These are phyloP conservation scores for Triplophysa bombifrons DNA, from an alignment of 2,797 vertebrate species.

Conservation along the genomic window DNA sequence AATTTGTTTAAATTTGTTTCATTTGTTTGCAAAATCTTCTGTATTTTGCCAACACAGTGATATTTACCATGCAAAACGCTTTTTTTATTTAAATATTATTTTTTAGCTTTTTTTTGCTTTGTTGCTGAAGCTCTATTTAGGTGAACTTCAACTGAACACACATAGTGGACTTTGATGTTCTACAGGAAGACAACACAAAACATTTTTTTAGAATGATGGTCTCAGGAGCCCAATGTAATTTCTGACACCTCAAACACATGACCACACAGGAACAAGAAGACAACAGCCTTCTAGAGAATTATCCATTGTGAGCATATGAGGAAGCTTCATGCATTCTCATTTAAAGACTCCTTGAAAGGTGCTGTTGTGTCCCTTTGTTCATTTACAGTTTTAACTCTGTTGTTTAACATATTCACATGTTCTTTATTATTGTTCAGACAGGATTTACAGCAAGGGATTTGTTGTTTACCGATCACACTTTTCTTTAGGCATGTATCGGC, in stretches of 20 bases:
- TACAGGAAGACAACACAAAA: slow-evolving; percentile 13
- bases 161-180: not conserved
- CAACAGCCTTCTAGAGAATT: not conserved
- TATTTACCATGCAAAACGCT: too few species aligned
- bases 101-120: too few species aligned
- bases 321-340: not conserved
- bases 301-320: not conserved
- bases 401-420: not conserved
- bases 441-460: not conserved
- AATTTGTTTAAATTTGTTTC: not conserved
- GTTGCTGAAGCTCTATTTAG: not conserved
- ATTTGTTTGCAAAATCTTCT: not conserved
- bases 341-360: not conserved
- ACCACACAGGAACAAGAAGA: slow-evolving; percentile 27
- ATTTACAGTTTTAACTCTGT: not conserved
- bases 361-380: not conserved
- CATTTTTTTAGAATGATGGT: not conserved
- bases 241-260: not conserved
- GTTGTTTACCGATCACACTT: not conserved
- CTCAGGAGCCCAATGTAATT: not conserved
- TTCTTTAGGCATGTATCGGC: slow-evolving; percentile 30
- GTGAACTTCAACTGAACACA: not conserved
- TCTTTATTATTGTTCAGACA: not conserved
- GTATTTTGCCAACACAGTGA: not conserved
- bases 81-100: not conserved